These are phyloP conservation scores for Aspidiotus destructor DNA, from an alignment of 2,888 invertebrate species.

Conservation along the genomic window DNA sequence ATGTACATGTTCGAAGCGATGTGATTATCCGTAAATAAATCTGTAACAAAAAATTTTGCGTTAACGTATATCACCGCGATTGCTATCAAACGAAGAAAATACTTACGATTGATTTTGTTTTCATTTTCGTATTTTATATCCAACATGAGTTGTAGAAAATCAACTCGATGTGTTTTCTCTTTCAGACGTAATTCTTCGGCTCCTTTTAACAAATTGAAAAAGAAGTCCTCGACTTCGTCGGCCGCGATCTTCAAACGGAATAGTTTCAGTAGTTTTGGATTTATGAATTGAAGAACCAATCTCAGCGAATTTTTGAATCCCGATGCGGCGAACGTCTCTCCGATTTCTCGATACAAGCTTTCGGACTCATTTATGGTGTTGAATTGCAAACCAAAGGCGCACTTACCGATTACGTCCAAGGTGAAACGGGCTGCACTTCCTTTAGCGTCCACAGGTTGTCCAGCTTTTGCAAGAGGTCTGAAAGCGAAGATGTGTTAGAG, in stretches of 20 bases:
- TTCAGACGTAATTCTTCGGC: background rate
- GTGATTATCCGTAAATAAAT: conserved; percentile 35
- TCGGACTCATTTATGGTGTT: background rate
- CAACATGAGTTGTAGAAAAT: background rate
- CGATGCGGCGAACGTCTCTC: background rate
- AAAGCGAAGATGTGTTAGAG: background rate
- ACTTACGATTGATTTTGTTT: no score
- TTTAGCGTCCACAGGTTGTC: background rate
- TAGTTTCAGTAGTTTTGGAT: background rate
- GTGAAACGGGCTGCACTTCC: background rate
- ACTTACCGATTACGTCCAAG: background rate
- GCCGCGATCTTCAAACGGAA: background rate
- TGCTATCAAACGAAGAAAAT: no score
- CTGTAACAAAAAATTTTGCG: conserved; percentile 20
- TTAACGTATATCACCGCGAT: no score
- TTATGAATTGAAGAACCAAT: background rate
- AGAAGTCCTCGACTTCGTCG: background rate
- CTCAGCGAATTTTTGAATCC: background rate
- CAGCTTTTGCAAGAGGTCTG: background rate
- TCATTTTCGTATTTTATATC: background rate
- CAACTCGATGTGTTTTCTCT: background rate
- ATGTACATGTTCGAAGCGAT: conserved; percentile 47
- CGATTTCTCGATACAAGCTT: background rate
- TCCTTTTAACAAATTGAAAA: background rate
- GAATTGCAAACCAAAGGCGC: background rate